Evolutionary conservation across 2,888 invertebrate species (phyloP), one percentile per base, ranked within the genome.

Genomic region (Nebria brevicollis): DNA sequence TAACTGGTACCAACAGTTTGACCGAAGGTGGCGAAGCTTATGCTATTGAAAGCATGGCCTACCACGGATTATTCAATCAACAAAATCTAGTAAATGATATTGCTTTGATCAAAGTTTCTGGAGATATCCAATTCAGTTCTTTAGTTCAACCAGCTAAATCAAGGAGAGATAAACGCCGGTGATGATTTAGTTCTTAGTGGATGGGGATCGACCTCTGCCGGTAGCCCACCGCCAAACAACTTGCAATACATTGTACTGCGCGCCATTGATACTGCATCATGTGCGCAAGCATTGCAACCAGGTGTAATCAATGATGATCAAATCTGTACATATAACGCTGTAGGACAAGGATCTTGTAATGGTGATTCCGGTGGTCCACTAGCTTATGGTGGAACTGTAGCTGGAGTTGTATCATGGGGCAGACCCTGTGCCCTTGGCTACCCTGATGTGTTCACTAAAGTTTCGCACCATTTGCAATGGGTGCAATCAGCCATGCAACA

Each of bases 261-360:
- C 0, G 88, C 91, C 0, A 85, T 93, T 20, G 91, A 89, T 77
- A 89, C 91, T 34, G 89, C 90, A 41, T 86, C 87, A 8, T 93
- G 93, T 84, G 82, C 83, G 87, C 2, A 88, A 89, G 75, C 89
- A 89, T 84, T 85, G 34, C 25, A 8, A 7, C 54, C 34, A 34
- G 4, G 54, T 54, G 54, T 7, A 7, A 70, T 70, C 15, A 90
- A 87, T 83, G 88, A 88, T 5, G 86, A 88, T 0, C 91, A 93
- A 85, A 91, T 93, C 83, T 93, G 93, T 84, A 92, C 93, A 0
- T 87, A 92, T 26, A 92, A 92, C 65, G 90, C 89, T 84, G 85
- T 87, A 73, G 93, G 92, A 0, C 90, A 92, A 87, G 93, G 93
- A 0, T 92, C 92, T 83, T 93, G 93, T 84, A 92, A 92, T 85